These are phyloP conservation scores for Ormia ochracea DNA, from an alignment of 2,888 invertebrate genomes.

Conservation along the genomic window DNA sequence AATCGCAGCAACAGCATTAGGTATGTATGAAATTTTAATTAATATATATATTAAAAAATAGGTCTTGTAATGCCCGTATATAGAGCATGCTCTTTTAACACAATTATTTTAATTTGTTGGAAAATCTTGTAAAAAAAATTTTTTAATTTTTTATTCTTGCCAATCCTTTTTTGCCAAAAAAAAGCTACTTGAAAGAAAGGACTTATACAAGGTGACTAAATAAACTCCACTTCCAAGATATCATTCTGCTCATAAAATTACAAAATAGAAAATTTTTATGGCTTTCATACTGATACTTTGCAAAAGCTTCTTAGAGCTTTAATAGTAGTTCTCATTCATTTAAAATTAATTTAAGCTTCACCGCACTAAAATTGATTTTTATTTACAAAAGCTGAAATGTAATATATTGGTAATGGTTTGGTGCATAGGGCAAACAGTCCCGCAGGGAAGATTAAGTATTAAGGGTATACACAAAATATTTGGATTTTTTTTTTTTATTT, in stretches of 20 bases:
- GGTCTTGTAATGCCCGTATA: not conserved
- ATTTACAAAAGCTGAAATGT: too few species aligned
- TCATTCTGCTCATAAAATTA: not conserved
- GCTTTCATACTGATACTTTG: not conserved
- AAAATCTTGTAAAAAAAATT: not conserved
- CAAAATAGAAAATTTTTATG: not conserved
- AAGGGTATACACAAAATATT: too few species aligned
- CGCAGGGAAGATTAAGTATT: too few species aligned
- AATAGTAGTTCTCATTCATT: not conserved
- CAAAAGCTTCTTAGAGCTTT: not conserved
- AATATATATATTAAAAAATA: not conserved
- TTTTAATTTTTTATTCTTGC: conserved; percentile 8
- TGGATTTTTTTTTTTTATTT: too few species aligned
- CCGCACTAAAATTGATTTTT: too few species aligned
- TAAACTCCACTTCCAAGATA: not conserved
- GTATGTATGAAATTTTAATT: conserved; percentile 78
- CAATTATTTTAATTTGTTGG: not conserved
- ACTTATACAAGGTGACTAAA: conserved; percentile 87
- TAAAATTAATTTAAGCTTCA: not conserved
- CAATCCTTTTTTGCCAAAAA: conserved; percentile 14
- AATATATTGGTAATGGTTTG: too few species aligned
- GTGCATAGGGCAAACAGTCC: too few species aligned
- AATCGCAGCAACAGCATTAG: conserved; percentile 95
- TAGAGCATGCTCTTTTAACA: conserved; percentile 14
- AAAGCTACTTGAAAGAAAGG: conserved; percentile 93